Evolutionary conservation across 2,888 invertebrate genomes (phyloP).

Genomic region (Dicyrtomina minuta): DNA sequence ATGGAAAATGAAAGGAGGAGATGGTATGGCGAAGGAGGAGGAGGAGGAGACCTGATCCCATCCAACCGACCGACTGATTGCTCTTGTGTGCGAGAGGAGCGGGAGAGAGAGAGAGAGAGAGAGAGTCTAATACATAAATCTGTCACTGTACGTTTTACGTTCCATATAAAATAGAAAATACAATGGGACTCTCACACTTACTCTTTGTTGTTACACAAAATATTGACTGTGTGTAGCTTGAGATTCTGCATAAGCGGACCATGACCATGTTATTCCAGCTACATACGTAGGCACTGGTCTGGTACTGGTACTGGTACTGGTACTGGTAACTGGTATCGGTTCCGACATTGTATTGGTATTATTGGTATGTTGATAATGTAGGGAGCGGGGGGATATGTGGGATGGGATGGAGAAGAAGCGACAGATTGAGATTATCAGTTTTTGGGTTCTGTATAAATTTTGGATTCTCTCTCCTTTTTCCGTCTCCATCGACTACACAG

Average conservation of each 20-base stretch:
- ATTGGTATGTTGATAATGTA: conserved; percentile 24
- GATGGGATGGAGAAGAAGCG: background rate
- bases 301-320: no score
- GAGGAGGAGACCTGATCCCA: background rate
- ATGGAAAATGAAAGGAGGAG: no score
- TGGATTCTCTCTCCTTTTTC: no score
- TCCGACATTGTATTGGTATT: no score
- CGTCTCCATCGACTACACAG: no score
- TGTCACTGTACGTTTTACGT: background rate
- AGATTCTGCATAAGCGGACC: no score
- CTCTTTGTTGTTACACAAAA: background rate
- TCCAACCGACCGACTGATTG: no score
- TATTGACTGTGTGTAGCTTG: background rate
- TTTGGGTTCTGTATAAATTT: no score
- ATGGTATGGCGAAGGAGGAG: background rate
- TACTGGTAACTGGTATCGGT: no score
- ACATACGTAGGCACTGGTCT: no score
- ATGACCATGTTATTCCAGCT: no score
- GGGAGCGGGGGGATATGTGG: conserved; percentile 7
- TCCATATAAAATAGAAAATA: background rate
- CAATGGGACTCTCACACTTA: background rate
- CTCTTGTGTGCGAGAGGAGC: conserved; percentile 4
- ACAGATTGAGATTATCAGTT: no score
- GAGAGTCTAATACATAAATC: conserved; percentile 16
- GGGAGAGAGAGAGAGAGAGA: conserved; percentile 1